Base-by-base conservation (phyloP, 1,140 invertebrate genomes). In the Drosophila busckii region DNA sequence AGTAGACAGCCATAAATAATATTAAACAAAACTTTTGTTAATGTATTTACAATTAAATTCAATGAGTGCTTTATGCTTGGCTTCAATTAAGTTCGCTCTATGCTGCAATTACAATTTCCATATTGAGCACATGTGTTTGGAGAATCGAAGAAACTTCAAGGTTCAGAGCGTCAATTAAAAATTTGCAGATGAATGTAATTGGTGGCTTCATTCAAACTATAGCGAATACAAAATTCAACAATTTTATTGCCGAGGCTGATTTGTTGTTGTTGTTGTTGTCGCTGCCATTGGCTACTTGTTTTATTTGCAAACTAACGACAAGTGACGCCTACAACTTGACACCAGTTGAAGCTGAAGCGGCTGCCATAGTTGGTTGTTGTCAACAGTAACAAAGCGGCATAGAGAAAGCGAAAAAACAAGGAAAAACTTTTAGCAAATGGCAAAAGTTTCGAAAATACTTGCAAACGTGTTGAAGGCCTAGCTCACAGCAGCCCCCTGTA, bases 251-350 rank as follows among this genome's bases (percentile, higher is more conserved):
- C 34, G 34, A 17, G 65, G 46, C 50, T 55, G 59, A 66, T 41
- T 59, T 22, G 62, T 73, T 78, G 58, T 60, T 80, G 53, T 63
- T 29, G 44, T 76, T 44, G 61, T 50, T 71, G 35, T 52, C 23
- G 41, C 67, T 49, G 59, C 48, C 46, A 29, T 59, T 29, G 45
- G 4, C n/a, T n/a, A n/a, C n/a, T n/a, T n/a, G n/a, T n/a, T n/a
- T n/a, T n/a, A n/a, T n/a, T n/a, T n/a, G n/a, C n/a, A n/a, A 37
- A 49, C 55, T 69, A 69, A 64, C 65, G 58, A 25, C 69, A 52
- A 63, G 45, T 63, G 41, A 75, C 67, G 70, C 70, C 71, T 64
- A 71, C 71, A 70, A 78, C 70, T 54, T 58, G 41, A 44, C 73
- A 52, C 37, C 25, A 23, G 10, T 19, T 19, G 44, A 49, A 17